A percentile compares a stretch with the other conserved stretches of the same genome.
Conservation (phyloP, 2,797 vertebrate genomes). For the Ctenosaura bakeri region DNA sequence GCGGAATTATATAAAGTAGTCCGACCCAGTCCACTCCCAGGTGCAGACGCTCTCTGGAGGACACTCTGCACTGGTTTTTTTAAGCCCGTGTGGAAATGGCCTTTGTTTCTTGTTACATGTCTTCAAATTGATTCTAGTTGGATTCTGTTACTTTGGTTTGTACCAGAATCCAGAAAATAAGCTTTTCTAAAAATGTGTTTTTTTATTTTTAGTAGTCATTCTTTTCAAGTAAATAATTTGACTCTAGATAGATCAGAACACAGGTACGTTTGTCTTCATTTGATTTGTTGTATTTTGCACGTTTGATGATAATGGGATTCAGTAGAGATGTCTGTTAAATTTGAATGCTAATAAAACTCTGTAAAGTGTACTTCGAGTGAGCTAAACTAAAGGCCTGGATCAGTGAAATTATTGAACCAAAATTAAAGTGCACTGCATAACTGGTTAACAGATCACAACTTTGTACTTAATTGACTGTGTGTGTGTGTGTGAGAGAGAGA, state of each 20-base stretch:
- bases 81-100: too few relatives aligned
- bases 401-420: background rate
- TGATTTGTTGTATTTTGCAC: background rate
- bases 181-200: background rate
- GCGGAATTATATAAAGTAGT: too few relatives aligned
- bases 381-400: background rate
- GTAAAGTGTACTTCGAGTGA: conserved; percentile 47
- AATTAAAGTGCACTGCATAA: conserved; percentile 10
- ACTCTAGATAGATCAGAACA: background rate
- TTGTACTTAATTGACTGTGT: conserved; percentile 33
- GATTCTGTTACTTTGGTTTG: background rate
- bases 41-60: too few relatives aligned
- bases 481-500: too few relatives aligned
- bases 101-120: too few relatives aligned
- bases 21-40: too few relatives aligned
- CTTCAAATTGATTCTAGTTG: too few relatives aligned
- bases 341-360: background rate
- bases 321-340: conserved; percentile 15
- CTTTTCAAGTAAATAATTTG: background rate
- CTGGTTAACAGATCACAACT: background rate
- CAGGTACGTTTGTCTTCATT: background rate
- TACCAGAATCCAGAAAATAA: background rate
- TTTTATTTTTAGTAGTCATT: background rate
- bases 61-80: too few relatives aligned
- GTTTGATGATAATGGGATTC: background rate